Evolutionary conservation across 2,797 vertebrate species (phyloP), one percentile per base, ranked within the genome.

Genomic region (Pseudocheirus occidentalis): DNA sequence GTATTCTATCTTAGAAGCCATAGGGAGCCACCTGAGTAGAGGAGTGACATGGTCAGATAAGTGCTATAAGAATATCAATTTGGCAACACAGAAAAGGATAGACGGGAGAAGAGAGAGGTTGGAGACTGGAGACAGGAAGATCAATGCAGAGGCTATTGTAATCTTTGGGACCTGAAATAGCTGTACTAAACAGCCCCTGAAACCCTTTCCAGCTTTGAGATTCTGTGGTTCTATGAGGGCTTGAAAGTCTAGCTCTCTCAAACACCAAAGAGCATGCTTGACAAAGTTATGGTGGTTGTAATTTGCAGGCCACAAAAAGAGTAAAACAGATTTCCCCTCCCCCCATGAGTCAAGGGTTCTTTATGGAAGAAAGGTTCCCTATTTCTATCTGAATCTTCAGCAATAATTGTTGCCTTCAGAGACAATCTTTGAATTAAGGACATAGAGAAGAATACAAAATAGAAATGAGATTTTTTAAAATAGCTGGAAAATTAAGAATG

Each of bases 291-390:
- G 90, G 55, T 59, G 81, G n/a, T 31, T 55, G 93, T 92, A 81
- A 29, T 92, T 28, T 31, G 93, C 90, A 62, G 29, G 53, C 90
- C 31, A 91, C 50, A 4, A n/a, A 53, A 40, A 28, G 13, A 93
- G 54, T 87, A 87, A 87, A 81, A 27, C 73, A 87, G 73, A 92
- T 21, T 94, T 54, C 90, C 73, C 91, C 24, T 91, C 91, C 90
- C 24, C 92, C 94, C 91, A 4, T 73, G 73, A 55, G 46, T 55
- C 31, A 54, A 55, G 12, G 90, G 52, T 93, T 95, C 10, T 95
- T 73, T 62, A 91, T 90, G 93, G 66, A 92, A 95, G 93, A 66
- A 97, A 92, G 92, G 34, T 54, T 46, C 92, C 93, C 92, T 93
- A 87, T 73, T 94, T 62, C 34, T 90, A 66, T 55, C 57, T 96